Base-by-base conservation (phyloP, 2,797 vertebrate species). In the Helostoma temminkii region DNA sequence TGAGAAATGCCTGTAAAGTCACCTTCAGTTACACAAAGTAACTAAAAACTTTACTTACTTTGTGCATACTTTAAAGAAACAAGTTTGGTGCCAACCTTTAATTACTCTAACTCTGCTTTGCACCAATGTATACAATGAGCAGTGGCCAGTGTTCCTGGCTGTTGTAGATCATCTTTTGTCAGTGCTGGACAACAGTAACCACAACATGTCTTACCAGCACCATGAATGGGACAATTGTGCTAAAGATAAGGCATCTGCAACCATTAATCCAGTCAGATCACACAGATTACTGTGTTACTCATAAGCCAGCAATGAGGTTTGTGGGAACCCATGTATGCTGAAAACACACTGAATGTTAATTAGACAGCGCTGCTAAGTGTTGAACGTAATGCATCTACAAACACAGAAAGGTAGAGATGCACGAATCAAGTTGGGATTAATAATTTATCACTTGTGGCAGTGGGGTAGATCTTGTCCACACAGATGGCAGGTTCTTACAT, bases 161-260 rank as follows among this genome's bases (percentile, higher is more conserved):
- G 47, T 42, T 37, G 56, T 39, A 53, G 67, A 67, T 84, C 50
- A 71, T 78, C 58, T 74, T 80, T 74, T 76, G 66, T 76, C 42
- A 63, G 49, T 3, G 41, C 83, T 53, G 32, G 66, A 83, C 81
- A 87, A 90, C 88, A 61, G 89, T 89, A 83, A 89, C 84, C 85
- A 90, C 81, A 92, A 89, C 89, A 90, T 72, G 68, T 43, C 61
- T 80, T 36, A 48, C 56, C 56, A 74, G 55, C 76, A 42, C 46
- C 61, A 69, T 59, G 66, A 58, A 42, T 45, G 69, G 37, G 68
- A 65, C 71, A 46, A 19, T 47, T 50, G 46, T 74, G 65, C 28
- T 41, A 19, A 56, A 73, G 52, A 69, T 56, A 22, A 55, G 54
- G 14, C 53, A 21, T 66, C 24, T 52, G 54, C 52, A 62, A 68